Evolutionary conservation across 2,113 vertebrate genomes (phyloP).

Genomic region (Brachyhypopomus occidentalis): DNA sequence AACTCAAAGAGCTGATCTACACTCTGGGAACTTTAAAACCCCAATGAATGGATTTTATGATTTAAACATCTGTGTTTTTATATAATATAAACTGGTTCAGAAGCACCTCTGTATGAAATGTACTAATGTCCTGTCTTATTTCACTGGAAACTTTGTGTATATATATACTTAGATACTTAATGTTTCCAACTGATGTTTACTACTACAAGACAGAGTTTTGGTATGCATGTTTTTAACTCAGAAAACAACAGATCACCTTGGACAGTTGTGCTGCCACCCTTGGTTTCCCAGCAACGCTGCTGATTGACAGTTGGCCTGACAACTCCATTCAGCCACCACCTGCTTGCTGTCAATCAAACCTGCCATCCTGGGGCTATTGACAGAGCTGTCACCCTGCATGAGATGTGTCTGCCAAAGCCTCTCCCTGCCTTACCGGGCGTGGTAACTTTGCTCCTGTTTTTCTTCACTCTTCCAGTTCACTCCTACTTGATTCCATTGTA

Average conservation of each 20-base stretch:
- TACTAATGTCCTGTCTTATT: too few relatives aligned
- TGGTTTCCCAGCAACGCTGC: conserved; percentile 71
- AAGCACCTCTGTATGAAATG: too few relatives aligned
- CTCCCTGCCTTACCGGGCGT: conserved; percentile 57
- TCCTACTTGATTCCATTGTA: conserved; percentile 48
- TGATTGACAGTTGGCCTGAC: conserved; percentile 77
- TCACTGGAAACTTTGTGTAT: too few relatives aligned
- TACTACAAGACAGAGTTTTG: conserved; percentile 26
- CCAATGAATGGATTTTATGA: too few relatives aligned
- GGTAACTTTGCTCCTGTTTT: conserved; percentile 23
- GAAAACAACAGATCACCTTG: conserved; percentile 78
- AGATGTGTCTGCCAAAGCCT: conserved; percentile 80
- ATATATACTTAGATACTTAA: too few relatives aligned
- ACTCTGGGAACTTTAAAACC: too few relatives aligned
- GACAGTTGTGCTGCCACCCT: conserved; percentile 75
- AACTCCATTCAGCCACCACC: conserved; percentile 85
- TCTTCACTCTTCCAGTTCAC: conserved; percentile 23
- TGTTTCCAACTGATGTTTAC: conserved; percentile 13
- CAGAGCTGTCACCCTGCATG: conserved; percentile 77
- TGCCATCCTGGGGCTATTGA: conserved; percentile 84
- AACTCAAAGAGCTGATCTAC: too few relatives aligned
- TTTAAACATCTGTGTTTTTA: too few relatives aligned
- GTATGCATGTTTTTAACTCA: conserved; percentile 54
- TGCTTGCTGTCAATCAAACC: conserved; percentile 85
- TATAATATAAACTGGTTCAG: too few relatives aligned